Conservation (phyloP, 2,797 vertebrate genomes). For the Gallinago nigripennis region DNA sequence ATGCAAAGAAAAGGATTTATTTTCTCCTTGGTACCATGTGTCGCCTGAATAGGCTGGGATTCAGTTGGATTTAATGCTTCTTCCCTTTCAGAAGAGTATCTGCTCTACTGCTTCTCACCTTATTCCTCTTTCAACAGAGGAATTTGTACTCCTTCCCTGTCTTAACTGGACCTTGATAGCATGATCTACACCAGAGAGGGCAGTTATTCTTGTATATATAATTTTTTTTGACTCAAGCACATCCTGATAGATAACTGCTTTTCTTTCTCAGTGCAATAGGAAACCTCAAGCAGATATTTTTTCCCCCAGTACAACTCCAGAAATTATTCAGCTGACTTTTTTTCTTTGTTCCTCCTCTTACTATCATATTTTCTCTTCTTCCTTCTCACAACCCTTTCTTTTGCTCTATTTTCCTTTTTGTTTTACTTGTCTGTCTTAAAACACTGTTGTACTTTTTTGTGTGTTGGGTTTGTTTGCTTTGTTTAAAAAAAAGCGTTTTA, state of each 20-base stretch:
- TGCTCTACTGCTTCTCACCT: not conserved
- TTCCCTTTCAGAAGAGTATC: not conserved
- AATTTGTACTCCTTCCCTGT: not conserved
- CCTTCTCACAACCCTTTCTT: not conserved
- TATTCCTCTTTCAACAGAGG: not conserved
- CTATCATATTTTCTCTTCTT: not conserved
- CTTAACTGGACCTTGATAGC: not conserved
- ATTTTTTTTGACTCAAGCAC: not conserved
- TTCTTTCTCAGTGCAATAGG: not conserved
- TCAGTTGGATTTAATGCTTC: not conserved
- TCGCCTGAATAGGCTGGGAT: not conserved
- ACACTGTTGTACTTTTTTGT: not conserved
- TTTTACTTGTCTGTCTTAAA: not conserved
- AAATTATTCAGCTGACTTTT: not conserved
- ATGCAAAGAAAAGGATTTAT: not conserved
- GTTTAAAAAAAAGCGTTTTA: not conserved
- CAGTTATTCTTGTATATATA: not conserved
- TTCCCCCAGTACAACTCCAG: not conserved
- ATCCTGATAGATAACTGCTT: not conserved
- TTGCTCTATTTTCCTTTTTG: not conserved
- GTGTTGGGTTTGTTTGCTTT: not conserved
- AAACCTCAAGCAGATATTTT: not conserved
- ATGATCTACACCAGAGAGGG: not conserved
- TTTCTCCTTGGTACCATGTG: not conserved
- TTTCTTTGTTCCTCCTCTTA: not conserved